A percentile compares a stretch with the other conserved stretches of the same genome.
These are phyloP conservation scores for Phoxinus dragarum DNA, from an alignment of 2,797 vertebrate genomes.

Conservation along the genomic window DNA sequence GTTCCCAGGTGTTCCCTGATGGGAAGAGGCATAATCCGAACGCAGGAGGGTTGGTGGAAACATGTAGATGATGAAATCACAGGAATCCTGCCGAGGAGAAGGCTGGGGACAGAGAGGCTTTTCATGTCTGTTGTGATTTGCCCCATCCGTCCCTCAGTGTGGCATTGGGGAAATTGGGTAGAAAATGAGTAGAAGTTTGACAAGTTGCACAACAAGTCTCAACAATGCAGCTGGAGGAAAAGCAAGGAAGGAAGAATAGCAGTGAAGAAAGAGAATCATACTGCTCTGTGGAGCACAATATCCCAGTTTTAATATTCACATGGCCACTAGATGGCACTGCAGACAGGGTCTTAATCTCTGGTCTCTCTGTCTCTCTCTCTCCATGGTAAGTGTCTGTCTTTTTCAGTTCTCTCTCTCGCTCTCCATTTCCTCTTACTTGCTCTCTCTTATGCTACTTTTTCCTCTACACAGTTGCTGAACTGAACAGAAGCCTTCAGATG, in stretches of 20 bases:
- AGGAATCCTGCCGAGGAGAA: conserved; percentile 18
- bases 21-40: conserved; percentile 38
- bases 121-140: conserved; percentile 23
- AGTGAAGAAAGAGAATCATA: neutral
- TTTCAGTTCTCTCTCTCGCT: neutral
- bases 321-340: conserved; percentile 64
- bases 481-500: conserved; percentile 30
- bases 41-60: conserved; percentile 12
- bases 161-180: neutral
- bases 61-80: conserved; percentile 29
- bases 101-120: neutral
- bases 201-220: conserved; percentile 7
- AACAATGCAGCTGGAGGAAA: conserved; percentile 5
- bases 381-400: conserved; percentile 16
- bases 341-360: conserved; percentile 38
- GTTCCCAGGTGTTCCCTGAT: conserved; percentile 32
- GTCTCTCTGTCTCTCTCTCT: neutral
- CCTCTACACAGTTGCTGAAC: conserved; percentile 26
- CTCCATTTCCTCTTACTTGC: conserved; percentile 6
- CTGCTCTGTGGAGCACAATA: neutral
- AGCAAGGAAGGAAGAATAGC: neutral
- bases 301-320: neutral
- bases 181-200: conserved; percentile 5
- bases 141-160: neutral
- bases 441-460: conserved; percentile 41